phyloP scores from a whole-genome alignment of 2,113 vertebrate species.

The Mobula birostris region DNA sequence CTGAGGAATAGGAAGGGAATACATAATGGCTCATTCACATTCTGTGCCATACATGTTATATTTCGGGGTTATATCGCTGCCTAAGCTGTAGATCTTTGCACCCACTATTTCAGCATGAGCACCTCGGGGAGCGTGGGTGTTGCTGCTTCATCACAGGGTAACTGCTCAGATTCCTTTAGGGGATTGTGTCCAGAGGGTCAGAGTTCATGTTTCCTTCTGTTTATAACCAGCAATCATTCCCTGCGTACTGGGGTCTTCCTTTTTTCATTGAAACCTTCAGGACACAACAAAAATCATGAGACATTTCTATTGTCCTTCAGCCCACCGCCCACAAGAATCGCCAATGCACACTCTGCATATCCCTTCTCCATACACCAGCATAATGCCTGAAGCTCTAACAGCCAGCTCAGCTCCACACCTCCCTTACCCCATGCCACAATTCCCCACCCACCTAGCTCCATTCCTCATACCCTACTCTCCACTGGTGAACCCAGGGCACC shows the following conservation, averaged over 20 bases:
- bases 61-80: neutral
- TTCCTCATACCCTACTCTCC: no score
- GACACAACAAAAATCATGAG: neutral
- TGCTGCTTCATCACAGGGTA: neutral
- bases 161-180: neutral
- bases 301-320: neutral
- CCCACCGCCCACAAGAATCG: no score
- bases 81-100: neutral
- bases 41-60: neutral
- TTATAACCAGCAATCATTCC: neutral
- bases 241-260: neutral
- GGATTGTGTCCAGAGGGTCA: neutral
- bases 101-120: neutral
- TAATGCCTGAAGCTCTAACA: no score
- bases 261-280: neutral
- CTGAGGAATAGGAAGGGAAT: neutral
- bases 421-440: no score
- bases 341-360: no score
- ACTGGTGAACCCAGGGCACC: no score
- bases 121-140: neutral
- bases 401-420: no score
- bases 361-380: no score
- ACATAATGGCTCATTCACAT: neutral
- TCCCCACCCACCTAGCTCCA: no score
- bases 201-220: neutral